Evolutionary conservation across 2,888 invertebrate species (phyloP).

Genomic region (Chloroclystis v-ata): DNA sequence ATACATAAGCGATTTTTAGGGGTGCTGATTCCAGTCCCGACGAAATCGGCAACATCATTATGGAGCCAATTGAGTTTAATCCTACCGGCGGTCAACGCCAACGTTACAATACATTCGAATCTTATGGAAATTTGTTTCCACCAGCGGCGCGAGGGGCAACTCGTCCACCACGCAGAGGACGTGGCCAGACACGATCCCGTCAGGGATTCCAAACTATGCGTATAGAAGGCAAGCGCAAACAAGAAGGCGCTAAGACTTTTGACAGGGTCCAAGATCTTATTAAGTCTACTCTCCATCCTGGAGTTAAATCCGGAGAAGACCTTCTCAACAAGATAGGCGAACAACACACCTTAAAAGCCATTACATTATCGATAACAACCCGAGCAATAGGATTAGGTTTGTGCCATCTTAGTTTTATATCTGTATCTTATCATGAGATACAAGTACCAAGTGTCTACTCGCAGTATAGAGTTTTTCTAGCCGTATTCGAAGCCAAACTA

Average conservation of each 20-base stretch:
- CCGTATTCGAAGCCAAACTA: constrained; percentile 17
- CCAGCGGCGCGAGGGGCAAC: not conserved
- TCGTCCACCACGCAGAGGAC: not conserved
- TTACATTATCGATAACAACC: not conserved
- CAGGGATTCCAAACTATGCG: not conserved
- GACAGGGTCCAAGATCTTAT: not conserved
- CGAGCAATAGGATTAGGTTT: not conserved
- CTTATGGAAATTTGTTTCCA: not conserved
- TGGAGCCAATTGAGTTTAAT: not conserved
- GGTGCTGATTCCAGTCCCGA: not conserved
- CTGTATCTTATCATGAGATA: not conserved
- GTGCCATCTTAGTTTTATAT: not conserved
- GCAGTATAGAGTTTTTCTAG: not conserved
- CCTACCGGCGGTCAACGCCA: not conserved
- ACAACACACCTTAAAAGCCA: not conserved
- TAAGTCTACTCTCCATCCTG: not conserved
- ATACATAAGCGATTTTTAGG: not conserved
- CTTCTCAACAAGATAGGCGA: not conserved
- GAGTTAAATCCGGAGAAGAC: not conserved
- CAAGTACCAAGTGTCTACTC: not conserved
- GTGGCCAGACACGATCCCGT: not conserved
- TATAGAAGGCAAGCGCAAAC: not conserved
- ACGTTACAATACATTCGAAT: not conserved
- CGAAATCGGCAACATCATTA: not conserved
- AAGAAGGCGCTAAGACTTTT: not conserved